Conservation (phyloP, 2,888 invertebrate species). For the Parnassius glacialis region DNA sequence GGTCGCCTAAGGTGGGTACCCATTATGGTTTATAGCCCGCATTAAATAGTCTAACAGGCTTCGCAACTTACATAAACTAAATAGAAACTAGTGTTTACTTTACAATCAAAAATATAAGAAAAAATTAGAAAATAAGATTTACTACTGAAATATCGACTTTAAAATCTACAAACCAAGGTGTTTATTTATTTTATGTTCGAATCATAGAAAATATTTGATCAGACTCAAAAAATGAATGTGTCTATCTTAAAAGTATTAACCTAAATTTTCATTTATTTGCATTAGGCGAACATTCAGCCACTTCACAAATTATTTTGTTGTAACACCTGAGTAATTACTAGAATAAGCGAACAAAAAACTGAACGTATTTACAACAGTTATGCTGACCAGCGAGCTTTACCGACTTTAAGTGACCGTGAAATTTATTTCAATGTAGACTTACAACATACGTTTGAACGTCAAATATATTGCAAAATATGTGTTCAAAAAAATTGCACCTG, state of each 20-base stretch:
- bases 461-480: slow-evolving; percentile 7
- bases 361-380: slow-evolving; percentile 19
- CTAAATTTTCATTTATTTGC: not conserved
- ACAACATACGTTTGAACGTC: slow-evolving; percentile 21
- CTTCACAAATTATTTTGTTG: slow-evolving; percentile 3
- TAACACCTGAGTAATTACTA: slow-evolving; percentile 6
- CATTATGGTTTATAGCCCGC: slow-evolving; percentile 10
- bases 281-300: not conserved
- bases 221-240: too few relatives aligned
- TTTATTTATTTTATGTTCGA: too few relatives aligned
- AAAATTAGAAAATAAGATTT: too few relatives aligned
- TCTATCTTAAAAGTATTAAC: not conserved
- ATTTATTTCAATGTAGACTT: slow-evolving; percentile 48
- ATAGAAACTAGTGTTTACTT: too few relatives aligned
- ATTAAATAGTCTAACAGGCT: not conserved
- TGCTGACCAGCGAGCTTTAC: slow-evolving; percentile 16
- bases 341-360: slow-evolving; percentile 17
- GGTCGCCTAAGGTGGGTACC: slow-evolving; percentile 1
- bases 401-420: slow-evolving; percentile 58
- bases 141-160: too few relatives aligned
- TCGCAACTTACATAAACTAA: too few relatives aligned
- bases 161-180: too few relatives aligned
- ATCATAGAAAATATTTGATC: too few relatives aligned
- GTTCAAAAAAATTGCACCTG: not conserved
- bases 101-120: too few relatives aligned